Conservation (phyloP, 2,797 vertebrate genomes). For the Decapterus maruadsi region DNA sequence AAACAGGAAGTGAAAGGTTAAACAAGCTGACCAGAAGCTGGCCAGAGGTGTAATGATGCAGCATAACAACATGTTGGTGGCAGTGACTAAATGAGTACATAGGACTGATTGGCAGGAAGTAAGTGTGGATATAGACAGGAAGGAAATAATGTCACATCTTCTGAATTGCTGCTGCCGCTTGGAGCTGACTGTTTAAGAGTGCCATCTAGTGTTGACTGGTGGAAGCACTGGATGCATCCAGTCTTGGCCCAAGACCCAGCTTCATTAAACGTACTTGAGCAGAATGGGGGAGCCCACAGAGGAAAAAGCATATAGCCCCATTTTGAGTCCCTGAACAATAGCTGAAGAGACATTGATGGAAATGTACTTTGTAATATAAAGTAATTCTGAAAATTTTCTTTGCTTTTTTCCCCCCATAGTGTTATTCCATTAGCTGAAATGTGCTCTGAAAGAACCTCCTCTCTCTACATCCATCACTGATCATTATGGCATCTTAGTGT, state of each 20-base stretch:
- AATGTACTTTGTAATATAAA: constrained; percentile 76
- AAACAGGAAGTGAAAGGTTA: constrained; percentile 9
- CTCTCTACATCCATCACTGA: constrained; percentile 81
- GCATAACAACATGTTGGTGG: constrained; percentile 30
- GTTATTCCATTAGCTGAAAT: constrained; percentile 84
- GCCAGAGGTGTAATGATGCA: constrained; percentile 16
- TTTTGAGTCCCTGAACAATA: constrained; percentile 67
- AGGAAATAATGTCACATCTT: neutral
- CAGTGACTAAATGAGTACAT: constrained; percentile 1
- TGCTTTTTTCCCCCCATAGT: constrained; percentile 52
- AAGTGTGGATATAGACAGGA: constrained; percentile 27
- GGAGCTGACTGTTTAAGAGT: constrained; percentile 66
- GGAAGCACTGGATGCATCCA: constrained; percentile 2
- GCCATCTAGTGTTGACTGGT: constrained; percentile 72
- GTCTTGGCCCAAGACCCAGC: neutral
- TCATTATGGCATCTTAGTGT: constrained; percentile 84
- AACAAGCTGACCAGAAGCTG: constrained; percentile 30
- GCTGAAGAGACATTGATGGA: constrained; percentile 77
- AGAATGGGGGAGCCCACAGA: constrained; percentile 18
- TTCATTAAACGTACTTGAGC: constrained; percentile 38
- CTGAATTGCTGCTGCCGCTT: neutral
- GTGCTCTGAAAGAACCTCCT: constrained; percentile 72
- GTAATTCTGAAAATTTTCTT: constrained; percentile 69
- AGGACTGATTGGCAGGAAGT: constrained; percentile 19
- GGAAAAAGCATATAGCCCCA: constrained; percentile 38